A percentile compares a stretch with the other conserved stretches of the same genome.
Evolutionary conservation across 2,113 vertebrate species (phyloP).

Genomic region (Anarhynchus alexandrinus): DNA sequence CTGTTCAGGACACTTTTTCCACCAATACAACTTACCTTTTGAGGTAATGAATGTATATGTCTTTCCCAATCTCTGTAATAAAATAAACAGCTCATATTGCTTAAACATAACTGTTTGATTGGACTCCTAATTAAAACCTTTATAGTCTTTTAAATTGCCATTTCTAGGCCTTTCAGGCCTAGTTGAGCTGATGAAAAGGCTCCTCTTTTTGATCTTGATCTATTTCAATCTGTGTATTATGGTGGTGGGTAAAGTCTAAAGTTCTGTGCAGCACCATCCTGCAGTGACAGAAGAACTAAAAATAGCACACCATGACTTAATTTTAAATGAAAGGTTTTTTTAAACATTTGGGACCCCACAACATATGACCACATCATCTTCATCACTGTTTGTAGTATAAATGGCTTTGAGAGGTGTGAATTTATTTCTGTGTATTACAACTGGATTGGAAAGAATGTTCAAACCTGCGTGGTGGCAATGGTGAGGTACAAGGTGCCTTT

Average conservation of each 20-base stretch:
- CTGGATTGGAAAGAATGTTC: not conserved
- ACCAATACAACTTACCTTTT: not conserved
- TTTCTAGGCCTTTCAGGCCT: not conserved
- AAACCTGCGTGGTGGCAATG: rapidly evolving
- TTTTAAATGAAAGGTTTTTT: not conserved
- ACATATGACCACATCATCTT: not conserved
- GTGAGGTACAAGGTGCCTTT: rapidly evolving
- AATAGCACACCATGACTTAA: not conserved
- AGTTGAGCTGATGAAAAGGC: not conserved
- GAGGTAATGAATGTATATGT: not conserved
- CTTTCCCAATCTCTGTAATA: not conserved
- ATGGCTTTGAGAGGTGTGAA: not conserved
- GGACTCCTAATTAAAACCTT: not conserved
- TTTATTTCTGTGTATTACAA: not conserved
- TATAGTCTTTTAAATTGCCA: not conserved
- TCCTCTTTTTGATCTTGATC: not conserved
- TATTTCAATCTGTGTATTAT: not conserved
- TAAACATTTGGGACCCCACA: not conserved
- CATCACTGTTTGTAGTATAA: not conserved
- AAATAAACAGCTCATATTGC: not conserved
- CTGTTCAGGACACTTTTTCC: not conserved
- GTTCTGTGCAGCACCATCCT: not conserved
- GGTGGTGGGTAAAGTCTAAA: not conserved
- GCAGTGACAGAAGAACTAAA: not conserved
- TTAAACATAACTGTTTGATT: not conserved